Base-by-base conservation (phyloP, 2,113 vertebrate species). In the Trematocara unimaculatum region DNA sequence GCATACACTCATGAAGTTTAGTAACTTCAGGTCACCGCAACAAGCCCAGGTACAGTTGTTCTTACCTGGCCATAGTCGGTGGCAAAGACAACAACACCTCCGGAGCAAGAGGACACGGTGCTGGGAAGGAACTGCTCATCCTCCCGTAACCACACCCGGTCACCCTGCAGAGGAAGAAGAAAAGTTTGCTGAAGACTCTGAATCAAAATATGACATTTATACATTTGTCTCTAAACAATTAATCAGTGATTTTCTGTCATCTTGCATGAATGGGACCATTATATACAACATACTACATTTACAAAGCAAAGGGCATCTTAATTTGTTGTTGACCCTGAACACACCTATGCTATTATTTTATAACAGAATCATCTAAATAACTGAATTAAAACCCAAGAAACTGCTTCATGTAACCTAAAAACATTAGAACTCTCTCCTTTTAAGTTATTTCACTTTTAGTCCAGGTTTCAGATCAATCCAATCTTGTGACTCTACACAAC, bases 101-200 rank as follows among this genome's bases (percentile, higher is more conserved):
- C 98, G 0, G 97, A 97, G 86, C 98, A 99, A 55, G 98, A 98
- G 84, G 97, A 97, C 83, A 99, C 98, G 6, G 97, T 98, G 90
- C 98, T 97, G 88, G 98, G 98, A 77, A 98, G 97, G 89, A 97
- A 97, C 93, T 98, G 98, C 38, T 97, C 97, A 74, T 98, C 98
- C 95, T 99, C 98, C 94, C 96, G 94, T 84, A 99, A 91, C 98
- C 98, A 99, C 86, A 99, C 98, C 7, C 97, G 97, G 26, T 97
- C 95, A 4, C 98, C 98, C 98, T 99, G 95, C 11, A 85, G 9
- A 95, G 80, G 94, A 26, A 85, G 54, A 42, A 54, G 2, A 11
- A 26, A 42, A 2, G 64, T 23, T 70, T 6, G n/a, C 64, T 67
- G 18, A 67, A 67, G 12, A 70, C n/a, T 42, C 64, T 26, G n/a